phyloP scores from a whole-genome alignment of 2,888 invertebrate genomes.

The Cordilura impudica region DNA sequence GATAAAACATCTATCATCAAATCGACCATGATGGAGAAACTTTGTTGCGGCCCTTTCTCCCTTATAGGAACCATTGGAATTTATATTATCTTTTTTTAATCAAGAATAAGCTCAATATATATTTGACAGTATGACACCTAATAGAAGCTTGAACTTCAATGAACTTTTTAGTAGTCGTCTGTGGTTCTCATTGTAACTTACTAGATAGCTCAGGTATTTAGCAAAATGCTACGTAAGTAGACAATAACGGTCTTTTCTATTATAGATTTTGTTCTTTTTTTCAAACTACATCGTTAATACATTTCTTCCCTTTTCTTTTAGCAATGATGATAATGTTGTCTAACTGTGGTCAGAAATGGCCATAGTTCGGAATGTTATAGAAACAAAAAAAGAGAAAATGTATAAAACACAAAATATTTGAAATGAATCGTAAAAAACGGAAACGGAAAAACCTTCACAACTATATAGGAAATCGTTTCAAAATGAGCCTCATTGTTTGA shows the following conservation, averaged over 20 bases:
- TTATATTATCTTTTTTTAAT: too few relatives aligned
- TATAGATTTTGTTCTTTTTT: not conserved
- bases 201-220: too few relatives aligned
- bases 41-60: too few relatives aligned
- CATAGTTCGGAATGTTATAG: not conserved
- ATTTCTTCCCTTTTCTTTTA: not conserved
- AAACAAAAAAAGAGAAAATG: not conserved
- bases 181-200: not conserved
- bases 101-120: too few relatives aligned
- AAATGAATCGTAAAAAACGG: conserved; percentile 39
- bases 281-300: not conserved
- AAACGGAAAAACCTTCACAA: conserved; percentile 54
- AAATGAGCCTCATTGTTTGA: conserved; percentile 58
- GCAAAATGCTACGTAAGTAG: too few relatives aligned
- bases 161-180: not conserved
- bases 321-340: not conserved
- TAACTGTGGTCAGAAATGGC: conserved; percentile 10
- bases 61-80: too few relatives aligned
- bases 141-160: too few relatives aligned
- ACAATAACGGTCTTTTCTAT: too few relatives aligned
- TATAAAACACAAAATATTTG: conserved; percentile 9
- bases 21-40: too few relatives aligned
- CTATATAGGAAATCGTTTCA: conserved; percentile 52
- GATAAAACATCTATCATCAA: too few relatives aligned
- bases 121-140: too few relatives aligned